Evolutionary conservation across 2,113 vertebrate genomes (phyloP).

Genomic region (Cyanoramphus novaezelandiae): DNA sequence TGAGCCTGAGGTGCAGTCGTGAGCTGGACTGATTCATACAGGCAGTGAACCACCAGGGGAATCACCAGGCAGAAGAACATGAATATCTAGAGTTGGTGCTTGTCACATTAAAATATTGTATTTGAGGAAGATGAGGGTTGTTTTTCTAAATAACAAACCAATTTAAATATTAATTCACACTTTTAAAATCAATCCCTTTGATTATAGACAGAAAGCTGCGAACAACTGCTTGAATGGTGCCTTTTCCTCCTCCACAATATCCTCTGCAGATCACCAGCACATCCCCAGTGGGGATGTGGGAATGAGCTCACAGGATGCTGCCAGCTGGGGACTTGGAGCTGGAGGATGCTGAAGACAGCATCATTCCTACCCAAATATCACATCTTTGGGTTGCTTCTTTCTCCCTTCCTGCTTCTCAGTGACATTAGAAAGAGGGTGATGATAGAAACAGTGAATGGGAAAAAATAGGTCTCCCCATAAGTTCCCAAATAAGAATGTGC

Average conservation of each 20-base stretch:
- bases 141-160: background rate
- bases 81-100: background rate
- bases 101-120: background rate
- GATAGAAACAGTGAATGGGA: background rate
- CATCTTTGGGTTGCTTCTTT: background rate
- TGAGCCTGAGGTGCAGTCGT: background rate
- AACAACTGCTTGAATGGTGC: background rate
- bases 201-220: background rate
- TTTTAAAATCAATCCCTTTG: background rate
- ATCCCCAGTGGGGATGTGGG: rapidly evolving
- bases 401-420: background rate
- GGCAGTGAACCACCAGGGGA: background rate
- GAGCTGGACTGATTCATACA: background rate
- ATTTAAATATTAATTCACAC: background rate
- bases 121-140: background rate
- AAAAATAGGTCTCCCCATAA: background rate
- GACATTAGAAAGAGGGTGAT: background rate
- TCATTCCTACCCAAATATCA: background rate
- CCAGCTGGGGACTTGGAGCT: background rate
- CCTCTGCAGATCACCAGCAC: background rate
- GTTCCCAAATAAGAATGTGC: background rate
- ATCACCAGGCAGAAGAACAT: background rate
- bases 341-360: background rate
- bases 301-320: background rate
- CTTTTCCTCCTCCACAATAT: background rate